These are phyloP conservation scores for Lanius ludovicianus DNA, from an alignment of 2,113 vertebrate species.

Conservation along the genomic window DNA sequence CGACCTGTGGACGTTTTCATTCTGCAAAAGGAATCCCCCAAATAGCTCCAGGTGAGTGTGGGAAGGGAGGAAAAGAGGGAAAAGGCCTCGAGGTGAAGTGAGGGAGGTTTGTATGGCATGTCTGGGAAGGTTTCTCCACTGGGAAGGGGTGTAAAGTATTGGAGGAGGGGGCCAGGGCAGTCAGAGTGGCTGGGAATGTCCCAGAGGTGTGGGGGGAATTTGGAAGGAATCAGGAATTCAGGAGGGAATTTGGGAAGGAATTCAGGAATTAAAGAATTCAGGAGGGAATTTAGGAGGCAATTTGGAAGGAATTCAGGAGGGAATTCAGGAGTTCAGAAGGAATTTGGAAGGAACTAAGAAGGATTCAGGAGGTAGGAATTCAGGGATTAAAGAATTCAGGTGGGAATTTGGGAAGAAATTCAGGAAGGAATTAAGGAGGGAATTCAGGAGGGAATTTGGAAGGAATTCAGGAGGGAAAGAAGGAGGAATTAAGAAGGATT, in stretches of 20 bases:
- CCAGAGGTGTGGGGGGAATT: background rate
- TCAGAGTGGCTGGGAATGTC: background rate
- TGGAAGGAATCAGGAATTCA: background rate
- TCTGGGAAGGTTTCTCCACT: accelerated
- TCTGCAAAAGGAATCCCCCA: conserved; percentile 66
- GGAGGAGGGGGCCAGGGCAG: accelerated
- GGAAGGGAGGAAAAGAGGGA: background rate
- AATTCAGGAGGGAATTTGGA: background rate
- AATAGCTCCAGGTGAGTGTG: accelerated
- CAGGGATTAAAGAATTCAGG: background rate
- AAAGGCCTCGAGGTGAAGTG: accelerated
- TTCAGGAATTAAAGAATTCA: background rate
- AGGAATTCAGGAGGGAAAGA: too few relatives aligned
- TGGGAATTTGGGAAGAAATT: too few relatives aligned
- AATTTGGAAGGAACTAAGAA: background rate
- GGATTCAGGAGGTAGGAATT: too few relatives aligned
- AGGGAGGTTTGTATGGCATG: accelerated
- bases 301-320: too few relatives aligned
- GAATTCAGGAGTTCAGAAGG: background rate
- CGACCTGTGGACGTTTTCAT: conserved; percentile 96
- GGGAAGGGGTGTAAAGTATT: accelerated
- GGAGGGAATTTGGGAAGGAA: background rate
- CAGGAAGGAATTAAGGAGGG: background rate
- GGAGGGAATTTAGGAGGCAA: too few relatives aligned
- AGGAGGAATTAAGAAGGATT: too few relatives aligned